Conservation (phyloP, 1,140 invertebrate species). For the Camponotus floridanus region DNA sequence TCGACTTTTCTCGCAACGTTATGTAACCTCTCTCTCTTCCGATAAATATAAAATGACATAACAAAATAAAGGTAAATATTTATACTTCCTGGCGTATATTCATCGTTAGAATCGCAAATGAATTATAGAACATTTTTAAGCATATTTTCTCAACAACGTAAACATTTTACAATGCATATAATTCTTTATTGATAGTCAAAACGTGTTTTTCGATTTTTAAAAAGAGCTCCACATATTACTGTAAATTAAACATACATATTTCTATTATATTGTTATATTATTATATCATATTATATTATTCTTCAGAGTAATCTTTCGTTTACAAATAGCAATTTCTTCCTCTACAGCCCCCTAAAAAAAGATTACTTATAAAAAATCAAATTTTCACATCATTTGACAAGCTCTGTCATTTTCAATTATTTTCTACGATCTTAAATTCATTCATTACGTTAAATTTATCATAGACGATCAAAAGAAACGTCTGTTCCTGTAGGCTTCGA, state of each 20-base stretch:
- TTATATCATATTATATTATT: not conserved
- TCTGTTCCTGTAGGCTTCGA: conserved; percentile 64
- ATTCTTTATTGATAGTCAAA: not conserved
- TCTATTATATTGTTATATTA: not conserved
- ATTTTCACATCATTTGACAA: not conserved
- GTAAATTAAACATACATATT: no score
- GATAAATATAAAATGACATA: conserved; percentile 48
- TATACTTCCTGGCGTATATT: conserved; percentile 6
- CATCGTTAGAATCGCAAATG: conserved; percentile 22
- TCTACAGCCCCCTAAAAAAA: not conserved
- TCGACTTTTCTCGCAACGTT: conserved; percentile 25
- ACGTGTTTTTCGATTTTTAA: not conserved
- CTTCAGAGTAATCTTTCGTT: not conserved
- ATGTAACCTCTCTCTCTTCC: conserved; percentile 13
- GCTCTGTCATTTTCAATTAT: not conserved
- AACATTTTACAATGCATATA: conserved; percentile 11
- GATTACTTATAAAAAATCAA: not conserved
- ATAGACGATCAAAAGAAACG: conserved; percentile 64
- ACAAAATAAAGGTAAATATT: conserved; percentile 47
- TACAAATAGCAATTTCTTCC: not conserved
- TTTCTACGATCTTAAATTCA: conserved; percentile 4
- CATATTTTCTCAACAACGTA: conserved; percentile 24
- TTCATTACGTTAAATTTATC: not conserved
- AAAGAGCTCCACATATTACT: no score
- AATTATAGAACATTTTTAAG: conserved; percentile 34